Conservation (phyloP, 2,113 vertebrate genomes). For the Himantopus leucocephalus region DNA sequence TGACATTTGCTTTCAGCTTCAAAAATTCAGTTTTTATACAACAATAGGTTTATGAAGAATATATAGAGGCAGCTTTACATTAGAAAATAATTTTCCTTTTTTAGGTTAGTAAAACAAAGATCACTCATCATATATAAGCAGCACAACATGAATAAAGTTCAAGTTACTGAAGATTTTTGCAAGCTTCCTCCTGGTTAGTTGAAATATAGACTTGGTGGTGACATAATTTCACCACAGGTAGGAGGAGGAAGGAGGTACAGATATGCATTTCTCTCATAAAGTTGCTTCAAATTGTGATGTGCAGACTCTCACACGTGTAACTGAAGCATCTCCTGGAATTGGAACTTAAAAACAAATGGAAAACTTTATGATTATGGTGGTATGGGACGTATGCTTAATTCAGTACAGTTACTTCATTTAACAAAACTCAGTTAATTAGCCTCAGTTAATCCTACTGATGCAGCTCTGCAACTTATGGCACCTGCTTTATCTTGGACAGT, state of each 20-base stretch:
- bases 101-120: not conserved
- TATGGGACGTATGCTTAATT: not conserved
- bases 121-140: not conserved
- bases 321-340: not conserved
- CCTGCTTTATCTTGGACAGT: not conserved
- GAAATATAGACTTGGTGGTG: not conserved
- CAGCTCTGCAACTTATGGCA: not conserved
- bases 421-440: not conserved
- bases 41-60: not conserved
- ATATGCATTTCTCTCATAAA: not conserved
- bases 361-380: not conserved
- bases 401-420: not conserved
- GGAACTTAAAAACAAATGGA: not conserved
- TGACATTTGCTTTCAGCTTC: not conserved
- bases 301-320: rapidly evolving
- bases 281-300: not conserved
- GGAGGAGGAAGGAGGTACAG: not conserved
- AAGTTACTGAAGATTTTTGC: not conserved
- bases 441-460: not conserved
- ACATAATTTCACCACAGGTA: not conserved
- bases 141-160: not conserved
- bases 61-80: not conserved
- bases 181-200: not conserved
- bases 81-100: not conserved
- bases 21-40: not conserved